phyloP scores from a whole-genome alignment of 2,113 vertebrate species.

The Eurypyga helias region DNA sequence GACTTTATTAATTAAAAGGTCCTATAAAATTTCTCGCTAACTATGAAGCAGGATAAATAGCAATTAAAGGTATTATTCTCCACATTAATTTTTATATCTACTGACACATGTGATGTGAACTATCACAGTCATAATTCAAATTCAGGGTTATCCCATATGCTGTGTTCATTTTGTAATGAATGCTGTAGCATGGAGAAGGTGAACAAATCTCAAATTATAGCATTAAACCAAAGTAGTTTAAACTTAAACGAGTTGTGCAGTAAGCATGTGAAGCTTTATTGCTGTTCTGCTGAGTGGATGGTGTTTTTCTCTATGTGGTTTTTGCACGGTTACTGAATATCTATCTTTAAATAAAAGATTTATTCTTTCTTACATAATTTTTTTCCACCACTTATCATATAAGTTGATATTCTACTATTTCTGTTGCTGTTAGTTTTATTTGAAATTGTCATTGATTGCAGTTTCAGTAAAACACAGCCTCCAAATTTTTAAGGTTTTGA shows the following conservation, averaged over 20 bases:
- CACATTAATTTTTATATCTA: neutral
- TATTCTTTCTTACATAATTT: neutral
- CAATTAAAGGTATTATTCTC: neutral
- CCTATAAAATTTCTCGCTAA: neutral
- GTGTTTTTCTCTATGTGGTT: neutral
- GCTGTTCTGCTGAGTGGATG: neutral
- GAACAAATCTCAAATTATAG: neutral
- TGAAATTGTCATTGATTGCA: neutral
- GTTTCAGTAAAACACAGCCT: neutral
- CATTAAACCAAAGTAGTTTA: neutral
- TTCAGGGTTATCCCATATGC: neutral
- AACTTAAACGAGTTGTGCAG: neutral
- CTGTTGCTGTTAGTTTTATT: neutral
- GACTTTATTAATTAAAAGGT: neutral
- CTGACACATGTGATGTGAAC: neutral
- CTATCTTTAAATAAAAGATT: neutral
- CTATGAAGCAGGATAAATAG: neutral
- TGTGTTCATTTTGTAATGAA: neutral
- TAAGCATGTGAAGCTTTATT: neutral
- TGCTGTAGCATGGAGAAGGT: neutral
- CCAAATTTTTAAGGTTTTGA: neutral
- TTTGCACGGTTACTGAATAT: neutral
- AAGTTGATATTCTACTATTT: neutral
- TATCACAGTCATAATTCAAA: neutral
- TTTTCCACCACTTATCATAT: neutral